Conservation (phyloP, 2,113 vertebrate genomes). For the Perca flavescens region DNA sequence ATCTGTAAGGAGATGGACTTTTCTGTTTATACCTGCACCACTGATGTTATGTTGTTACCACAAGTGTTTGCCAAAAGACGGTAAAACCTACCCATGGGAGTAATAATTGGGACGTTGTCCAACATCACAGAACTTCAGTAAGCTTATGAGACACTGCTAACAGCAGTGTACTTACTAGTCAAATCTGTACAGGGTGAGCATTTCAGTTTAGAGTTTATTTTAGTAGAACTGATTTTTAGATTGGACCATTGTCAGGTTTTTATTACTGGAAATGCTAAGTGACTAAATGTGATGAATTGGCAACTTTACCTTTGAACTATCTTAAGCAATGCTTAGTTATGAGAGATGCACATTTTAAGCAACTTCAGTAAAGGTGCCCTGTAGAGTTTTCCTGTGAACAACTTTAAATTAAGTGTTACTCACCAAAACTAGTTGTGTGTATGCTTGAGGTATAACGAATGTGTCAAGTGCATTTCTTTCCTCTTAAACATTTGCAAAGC, state of each 20-base stretch:
- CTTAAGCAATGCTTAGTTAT: not conserved
- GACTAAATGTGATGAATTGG: conserved; percentile 15
- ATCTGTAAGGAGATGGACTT: conserved; percentile 7
- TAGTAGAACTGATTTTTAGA: not conserved
- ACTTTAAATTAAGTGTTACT: not conserved
- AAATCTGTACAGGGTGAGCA: conserved; percentile 19
- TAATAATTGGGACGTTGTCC: conserved; percentile 43
- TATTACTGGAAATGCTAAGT: not conserved
- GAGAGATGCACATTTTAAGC: not conserved
- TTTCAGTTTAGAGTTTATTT: not conserved
- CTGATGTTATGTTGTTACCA: conserved; percentile 7
- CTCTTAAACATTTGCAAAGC: not conserved
- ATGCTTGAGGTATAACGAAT: not conserved
- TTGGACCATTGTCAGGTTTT: not conserved
- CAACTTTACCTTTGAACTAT: not conserved
- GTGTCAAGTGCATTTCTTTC: not conserved
- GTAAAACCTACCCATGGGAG: conserved; percentile 26
- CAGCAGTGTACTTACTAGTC: not conserved
- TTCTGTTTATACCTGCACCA: conserved; percentile 13
- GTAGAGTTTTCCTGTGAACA: not conserved
- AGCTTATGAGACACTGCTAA: conserved; percentile 7
- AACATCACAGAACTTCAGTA: conserved; percentile 42
- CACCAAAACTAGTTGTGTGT: not conserved
- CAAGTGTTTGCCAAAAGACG: conserved; percentile 25
- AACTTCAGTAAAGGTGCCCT: not conserved